These are phyloP conservation scores for Nansenia antarctica DNA, from an alignment of 2,113 vertebrate species.

Conservation along the genomic window DNA sequence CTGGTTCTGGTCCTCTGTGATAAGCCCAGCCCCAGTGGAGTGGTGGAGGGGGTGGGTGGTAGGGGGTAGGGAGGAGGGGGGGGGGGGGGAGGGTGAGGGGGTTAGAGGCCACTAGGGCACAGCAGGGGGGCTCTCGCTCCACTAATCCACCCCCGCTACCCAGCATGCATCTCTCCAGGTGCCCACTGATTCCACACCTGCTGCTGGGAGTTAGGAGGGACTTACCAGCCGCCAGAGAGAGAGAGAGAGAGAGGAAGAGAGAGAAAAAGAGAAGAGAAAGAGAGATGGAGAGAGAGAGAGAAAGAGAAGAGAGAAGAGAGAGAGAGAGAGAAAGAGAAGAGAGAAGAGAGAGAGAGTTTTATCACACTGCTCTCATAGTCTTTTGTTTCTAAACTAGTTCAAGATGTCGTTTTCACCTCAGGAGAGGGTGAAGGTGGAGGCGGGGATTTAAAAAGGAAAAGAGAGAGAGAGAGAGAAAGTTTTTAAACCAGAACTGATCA, in stretches of 20 bases:
- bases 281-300: not conserved
- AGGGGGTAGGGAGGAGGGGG: not conserved
- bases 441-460: not conserved
- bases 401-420: not conserved
- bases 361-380: not conserved
- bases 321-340: not conserved
- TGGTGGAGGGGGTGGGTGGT: not conserved
- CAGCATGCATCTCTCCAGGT: too few relatives aligned
- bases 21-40: not conserved
- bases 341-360: not conserved
- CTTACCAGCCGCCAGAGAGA: not conserved
- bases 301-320: not conserved
- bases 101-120: not conserved
- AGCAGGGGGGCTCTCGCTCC: not conserved
- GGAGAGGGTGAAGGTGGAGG: not conserved
- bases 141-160: not conserved
- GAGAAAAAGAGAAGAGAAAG: too few relatives aligned
- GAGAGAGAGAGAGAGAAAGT: not conserved
- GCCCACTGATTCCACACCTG: slow-evolving; percentile 6
- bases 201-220: slow-evolving; percentile 8
- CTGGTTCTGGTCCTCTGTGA: not conserved
- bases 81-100: not conserved
- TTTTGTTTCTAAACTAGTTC: not conserved
- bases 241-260: not conserved
- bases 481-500: not conserved